Percentiles rank a stretch among this genome's conserved stretches.
These are phyloP conservation scores for Polietes domitor DNA, from an alignment of 2,888 invertebrate species.

Conservation along the genomic window DNA sequence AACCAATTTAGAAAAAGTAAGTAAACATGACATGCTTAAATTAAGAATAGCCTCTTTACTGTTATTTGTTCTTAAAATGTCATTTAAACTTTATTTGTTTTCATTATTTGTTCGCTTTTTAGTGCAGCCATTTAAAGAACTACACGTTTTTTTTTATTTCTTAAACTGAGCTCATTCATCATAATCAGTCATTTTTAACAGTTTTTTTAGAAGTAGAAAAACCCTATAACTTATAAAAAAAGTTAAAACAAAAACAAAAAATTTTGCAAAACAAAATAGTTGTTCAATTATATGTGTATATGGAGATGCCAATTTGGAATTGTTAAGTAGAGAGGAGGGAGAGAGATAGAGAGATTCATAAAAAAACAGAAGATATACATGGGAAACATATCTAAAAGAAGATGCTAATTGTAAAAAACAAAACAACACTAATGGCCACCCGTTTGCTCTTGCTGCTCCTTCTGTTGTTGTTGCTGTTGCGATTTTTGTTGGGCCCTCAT, in stretches of 20 bases:
- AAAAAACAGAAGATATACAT: not conserved
- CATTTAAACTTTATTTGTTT: conserved; percentile 63
- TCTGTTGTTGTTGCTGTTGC: conserved; percentile 82
- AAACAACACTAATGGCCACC: conserved; percentile 69
- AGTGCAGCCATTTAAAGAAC: conserved; percentile 69
- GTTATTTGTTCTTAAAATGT: conserved; percentile 58
- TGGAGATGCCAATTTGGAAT: conserved; percentile 39
- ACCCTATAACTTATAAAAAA: conserved; percentile 68
- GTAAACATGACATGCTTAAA: conserved; percentile 68
- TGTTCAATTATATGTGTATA: too few species aligned
- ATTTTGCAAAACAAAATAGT: conserved; percentile 23
- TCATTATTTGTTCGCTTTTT: conserved; percentile 45
- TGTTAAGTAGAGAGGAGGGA: conserved; percentile 17
- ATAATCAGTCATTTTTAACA: conserved; percentile 72
- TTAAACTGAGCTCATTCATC: conserved; percentile 69
- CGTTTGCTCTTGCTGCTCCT: conserved; percentile 70
- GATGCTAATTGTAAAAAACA: conserved; percentile 40
- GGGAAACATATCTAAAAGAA: conserved; percentile 42
- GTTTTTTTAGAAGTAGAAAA: conserved; percentile 36
- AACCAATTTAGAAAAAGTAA: conserved; percentile 61
- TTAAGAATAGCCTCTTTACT: conserved; percentile 54
- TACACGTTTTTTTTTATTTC: conserved; percentile 42
- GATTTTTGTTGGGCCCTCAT: conserved; percentile 93
- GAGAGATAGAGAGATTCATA: conserved; percentile 37
- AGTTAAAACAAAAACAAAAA: too few species aligned